phyloP scores from a whole-genome alignment of 2,888 invertebrate species.

The Tridacna crocea region DNA sequence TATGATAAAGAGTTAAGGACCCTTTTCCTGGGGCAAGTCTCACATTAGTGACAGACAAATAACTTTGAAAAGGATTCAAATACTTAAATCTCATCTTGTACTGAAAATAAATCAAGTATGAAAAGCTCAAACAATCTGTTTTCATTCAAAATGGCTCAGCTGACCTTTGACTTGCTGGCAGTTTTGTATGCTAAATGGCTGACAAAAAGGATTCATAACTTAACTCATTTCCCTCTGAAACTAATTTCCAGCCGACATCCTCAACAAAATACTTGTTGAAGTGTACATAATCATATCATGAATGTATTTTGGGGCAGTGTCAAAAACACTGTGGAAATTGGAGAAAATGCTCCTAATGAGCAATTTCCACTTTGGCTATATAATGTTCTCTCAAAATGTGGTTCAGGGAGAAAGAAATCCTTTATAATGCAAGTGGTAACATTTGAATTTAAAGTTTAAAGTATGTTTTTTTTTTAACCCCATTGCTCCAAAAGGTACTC shows the following conservation, averaged over 20 bases:
- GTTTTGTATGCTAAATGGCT: constrained; percentile 49
- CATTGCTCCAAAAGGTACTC: too few relatives aligned
- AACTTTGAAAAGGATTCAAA: constrained; percentile 46
- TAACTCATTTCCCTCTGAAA: not conserved
- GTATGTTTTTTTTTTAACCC: too few relatives aligned
- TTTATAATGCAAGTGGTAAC: too few relatives aligned
- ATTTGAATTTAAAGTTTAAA: too few relatives aligned
- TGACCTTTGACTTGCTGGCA: constrained; percentile 33
- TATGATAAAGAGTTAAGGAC: not conserved
- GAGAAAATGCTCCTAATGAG: not conserved
- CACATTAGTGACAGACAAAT: constrained; percentile 57
- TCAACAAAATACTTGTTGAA: too few relatives aligned
- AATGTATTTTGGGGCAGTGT: too few relatives aligned
- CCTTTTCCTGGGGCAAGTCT: constrained; percentile 6
- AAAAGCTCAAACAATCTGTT: constrained; percentile 40
- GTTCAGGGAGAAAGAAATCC: too few relatives aligned
- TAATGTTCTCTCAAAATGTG: too few relatives aligned
- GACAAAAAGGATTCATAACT: constrained; percentile 34
- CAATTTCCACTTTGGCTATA: not conserved
- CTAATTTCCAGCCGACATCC: too few relatives aligned
- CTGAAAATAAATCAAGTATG: constrained; percentile 53
- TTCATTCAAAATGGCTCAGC: constrained; percentile 39
- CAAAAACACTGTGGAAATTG: not conserved
- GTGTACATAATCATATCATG: too few relatives aligned
- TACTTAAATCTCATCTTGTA: constrained; percentile 34